phyloP scores from a whole-genome alignment of 2,888 invertebrate genomes.

The Drosophila paracracens region DNA sequence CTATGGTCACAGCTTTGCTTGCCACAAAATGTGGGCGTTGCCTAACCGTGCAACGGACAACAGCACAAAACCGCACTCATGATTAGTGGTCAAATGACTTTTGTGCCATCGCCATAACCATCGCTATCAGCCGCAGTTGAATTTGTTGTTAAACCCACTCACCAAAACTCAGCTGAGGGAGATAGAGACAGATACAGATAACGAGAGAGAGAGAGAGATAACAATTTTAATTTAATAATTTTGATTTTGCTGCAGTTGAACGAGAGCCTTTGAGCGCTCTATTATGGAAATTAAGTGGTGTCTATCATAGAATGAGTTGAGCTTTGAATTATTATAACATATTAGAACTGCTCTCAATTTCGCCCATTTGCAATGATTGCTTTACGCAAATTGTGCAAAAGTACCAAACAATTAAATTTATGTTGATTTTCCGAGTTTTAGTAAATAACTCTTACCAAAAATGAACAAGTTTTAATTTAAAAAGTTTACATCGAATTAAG shows the following conservation, averaged over 20 bases:
- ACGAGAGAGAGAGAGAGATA: not conserved
- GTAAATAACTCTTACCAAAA: not conserved
- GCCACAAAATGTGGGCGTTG: conserved; percentile 24
- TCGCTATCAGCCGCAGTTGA: conserved; percentile 16
- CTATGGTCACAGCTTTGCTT: conserved; percentile 16
- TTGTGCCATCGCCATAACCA: conserved; percentile 39
- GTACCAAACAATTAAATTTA: not conserved
- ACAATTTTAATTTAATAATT: conserved; percentile 31
- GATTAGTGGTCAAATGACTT: conserved; percentile 78
- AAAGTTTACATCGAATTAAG: not conserved
- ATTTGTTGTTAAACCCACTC: conserved; percentile 13
- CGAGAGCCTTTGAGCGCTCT: not conserved
- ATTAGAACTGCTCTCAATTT: not conserved
- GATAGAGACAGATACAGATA: not conserved
- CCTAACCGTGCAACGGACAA: conserved; percentile 44
- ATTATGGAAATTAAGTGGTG: not conserved
- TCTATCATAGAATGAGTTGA: not conserved
- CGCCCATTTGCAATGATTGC: not conserved
- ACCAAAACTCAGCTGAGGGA: not conserved
- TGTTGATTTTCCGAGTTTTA: not conserved
- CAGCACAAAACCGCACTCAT: conserved; percentile 62
- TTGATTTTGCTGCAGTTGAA: conserved; percentile 14
- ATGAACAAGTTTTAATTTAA: not conserved
- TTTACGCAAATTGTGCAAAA: not conserved
- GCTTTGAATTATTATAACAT: not conserved